phyloP scores from a whole-genome alignment of 2,797 vertebrate species.

The Chaunax sp. region DNA sequence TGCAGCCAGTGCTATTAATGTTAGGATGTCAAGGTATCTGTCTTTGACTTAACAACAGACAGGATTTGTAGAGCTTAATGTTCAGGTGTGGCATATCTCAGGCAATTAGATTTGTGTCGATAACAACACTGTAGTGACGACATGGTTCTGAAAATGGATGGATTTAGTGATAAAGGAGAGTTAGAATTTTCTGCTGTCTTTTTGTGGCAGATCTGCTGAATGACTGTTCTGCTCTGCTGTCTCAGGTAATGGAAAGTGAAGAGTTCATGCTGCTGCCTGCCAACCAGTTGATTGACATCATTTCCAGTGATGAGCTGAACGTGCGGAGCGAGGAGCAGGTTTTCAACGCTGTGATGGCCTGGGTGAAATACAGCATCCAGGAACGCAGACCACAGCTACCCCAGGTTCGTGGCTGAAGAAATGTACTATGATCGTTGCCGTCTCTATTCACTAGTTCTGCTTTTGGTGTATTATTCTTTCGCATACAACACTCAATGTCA shows the following conservation, averaged over 20 bases:
- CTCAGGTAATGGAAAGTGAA: conserved; percentile 98
- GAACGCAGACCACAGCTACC: conserved; percentile 95
- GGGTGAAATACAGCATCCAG: conserved; percentile 99
- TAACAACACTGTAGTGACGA: background rate
- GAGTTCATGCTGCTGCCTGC: conserved; percentile 99
- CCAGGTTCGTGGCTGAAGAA: conserved; percentile 83
- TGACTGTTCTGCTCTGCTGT: conserved; percentile 1
- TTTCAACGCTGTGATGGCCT: conserved; percentile 98
- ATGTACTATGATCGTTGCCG: fast-evolving
- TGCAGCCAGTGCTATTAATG: too few species aligned
- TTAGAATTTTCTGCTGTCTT: background rate
- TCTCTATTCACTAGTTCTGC: too few species aligned
- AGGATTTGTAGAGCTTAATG: background rate
- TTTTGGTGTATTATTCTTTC: background rate
- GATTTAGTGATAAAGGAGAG: background rate
- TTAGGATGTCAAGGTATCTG: too few species aligned
- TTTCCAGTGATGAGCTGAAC: conserved; percentile 98
- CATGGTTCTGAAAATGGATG: background rate
- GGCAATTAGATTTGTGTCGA: too few species aligned
- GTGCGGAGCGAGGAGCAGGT: conserved; percentile 99
- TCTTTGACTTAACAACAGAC: too few species aligned
- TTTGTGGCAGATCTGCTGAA: background rate
- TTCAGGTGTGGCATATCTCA: background rate
- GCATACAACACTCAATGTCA: background rate
- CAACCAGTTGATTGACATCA: conserved; percentile 98